These are phyloP conservation scores for Megaleporinus macrocephalus DNA, from an alignment of 2,113 vertebrate genomes.

Conservation along the genomic window DNA sequence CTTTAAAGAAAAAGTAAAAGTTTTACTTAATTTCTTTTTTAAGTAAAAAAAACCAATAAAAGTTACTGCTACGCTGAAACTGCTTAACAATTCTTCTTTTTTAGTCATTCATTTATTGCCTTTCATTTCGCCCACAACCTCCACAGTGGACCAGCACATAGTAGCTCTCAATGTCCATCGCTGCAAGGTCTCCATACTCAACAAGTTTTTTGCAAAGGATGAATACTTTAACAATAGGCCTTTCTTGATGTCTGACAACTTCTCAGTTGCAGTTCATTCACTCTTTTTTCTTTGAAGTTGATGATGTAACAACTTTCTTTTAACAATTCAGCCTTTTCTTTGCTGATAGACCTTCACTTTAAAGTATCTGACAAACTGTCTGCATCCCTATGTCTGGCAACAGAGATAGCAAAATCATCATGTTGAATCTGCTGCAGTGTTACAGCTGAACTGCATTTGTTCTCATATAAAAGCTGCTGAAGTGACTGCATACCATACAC, in stretches of 20 bases:
- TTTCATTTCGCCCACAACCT: no score
- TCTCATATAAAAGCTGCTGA: not conserved
- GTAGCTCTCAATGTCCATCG: not conserved
- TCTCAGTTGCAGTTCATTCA: not conserved
- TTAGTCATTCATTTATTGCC: no score
- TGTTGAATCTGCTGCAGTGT: not conserved
- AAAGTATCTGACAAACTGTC: not conserved
- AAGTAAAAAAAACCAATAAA: no score
- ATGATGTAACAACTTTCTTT: slow-evolving; percentile 4
- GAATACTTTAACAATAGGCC: not conserved
- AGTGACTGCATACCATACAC: no score
- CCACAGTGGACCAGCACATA: not conserved
- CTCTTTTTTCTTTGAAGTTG: not conserved
- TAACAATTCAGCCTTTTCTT: not conserved
- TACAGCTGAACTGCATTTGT: not conserved
- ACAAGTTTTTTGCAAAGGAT: not conserved
- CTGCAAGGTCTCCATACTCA: not conserved
- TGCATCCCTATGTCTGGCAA: not conserved
- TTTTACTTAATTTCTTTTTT: no score
- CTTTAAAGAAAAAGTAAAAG: no score
- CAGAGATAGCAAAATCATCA: not conserved
- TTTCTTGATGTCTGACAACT: not conserved
- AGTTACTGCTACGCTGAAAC: no score
- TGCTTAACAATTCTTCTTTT: no score
- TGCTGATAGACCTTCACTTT: not conserved